Conservation (phyloP, 2,888 invertebrate genomes). For the Agonopterix alstromeriana region DNA sequence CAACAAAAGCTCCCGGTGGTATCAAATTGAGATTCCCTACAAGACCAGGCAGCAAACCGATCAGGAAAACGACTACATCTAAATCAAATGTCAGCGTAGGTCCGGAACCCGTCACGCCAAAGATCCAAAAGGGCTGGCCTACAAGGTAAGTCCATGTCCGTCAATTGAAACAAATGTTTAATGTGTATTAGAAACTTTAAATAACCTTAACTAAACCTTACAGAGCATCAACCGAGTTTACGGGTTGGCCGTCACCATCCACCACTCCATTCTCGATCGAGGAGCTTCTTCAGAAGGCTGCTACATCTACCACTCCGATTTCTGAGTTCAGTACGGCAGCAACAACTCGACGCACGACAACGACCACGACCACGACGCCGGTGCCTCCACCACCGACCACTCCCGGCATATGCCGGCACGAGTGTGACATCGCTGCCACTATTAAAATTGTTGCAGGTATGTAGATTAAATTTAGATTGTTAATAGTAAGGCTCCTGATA, state of each 20-base stretch:
- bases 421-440: conserved; percentile 91
- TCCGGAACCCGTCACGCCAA: conserved; percentile 71
- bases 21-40: conserved; percentile 88
- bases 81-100: conserved; percentile 60
- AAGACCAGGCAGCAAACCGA: conserved; percentile 81
- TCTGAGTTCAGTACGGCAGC: conserved; percentile 56
- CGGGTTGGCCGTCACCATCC: conserved; percentile 93
- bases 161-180: background rate
- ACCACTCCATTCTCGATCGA: conserved; percentile 92
- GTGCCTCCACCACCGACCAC: conserved; percentile 85
- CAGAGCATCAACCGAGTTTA: conserved; percentile 91
- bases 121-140: conserved; percentile 91
- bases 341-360: conserved; percentile 69
- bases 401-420: conserved; percentile 85
- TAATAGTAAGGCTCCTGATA: background rate
- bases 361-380: conserved; percentile 81
- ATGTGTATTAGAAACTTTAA: background rate
- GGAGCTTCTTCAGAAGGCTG: conserved; percentile 83
- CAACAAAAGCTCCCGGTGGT: conserved; percentile 65
- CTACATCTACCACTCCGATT: conserved; percentile 76
- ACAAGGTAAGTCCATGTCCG: conserved; percentile 74
- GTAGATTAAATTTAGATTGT: background rate
- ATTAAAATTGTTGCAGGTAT: conserved; percentile 87
- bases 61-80: conserved; percentile 77
- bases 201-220: conserved; percentile 13